phyloP scores from a whole-genome alignment of 1,140 invertebrate genomes.

The Amphibalanus amphitrite region DNA sequence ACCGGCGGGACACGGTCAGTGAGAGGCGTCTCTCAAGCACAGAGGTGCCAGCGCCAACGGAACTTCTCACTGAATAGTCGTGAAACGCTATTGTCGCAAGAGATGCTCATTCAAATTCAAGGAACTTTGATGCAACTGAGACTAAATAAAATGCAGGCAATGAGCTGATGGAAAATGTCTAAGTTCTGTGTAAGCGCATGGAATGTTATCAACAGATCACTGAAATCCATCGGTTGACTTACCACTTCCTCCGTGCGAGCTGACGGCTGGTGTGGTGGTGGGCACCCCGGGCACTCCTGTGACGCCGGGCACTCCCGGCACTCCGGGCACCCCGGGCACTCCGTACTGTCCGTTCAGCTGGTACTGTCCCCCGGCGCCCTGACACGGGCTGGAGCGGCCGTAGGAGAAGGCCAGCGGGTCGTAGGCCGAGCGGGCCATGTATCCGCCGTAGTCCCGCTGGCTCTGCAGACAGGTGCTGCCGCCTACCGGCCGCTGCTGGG shows the following conservation, averaged over 20 bases:
- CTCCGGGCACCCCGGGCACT: too few species aligned
- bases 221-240: background rate
- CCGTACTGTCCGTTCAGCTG: background rate
- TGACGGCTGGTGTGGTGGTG: too few species aligned
- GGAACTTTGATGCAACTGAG: background rate
- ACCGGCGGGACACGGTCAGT: background rate
- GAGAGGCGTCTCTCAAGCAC: background rate
- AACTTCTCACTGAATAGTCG: background rate
- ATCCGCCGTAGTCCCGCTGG: slow-evolving; percentile 14
- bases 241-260: background rate
- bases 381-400: slow-evolving; percentile 8
- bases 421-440: slow-evolving; percentile 13
- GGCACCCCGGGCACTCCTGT: too few species aligned
- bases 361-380: background rate
- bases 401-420: slow-evolving; percentile 13
- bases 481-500: background rate
- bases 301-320: too few species aligned
- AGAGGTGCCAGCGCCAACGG: background rate
- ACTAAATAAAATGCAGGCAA: too few species aligned
- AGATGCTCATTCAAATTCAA: background rate
- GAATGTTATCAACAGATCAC: too few species aligned
- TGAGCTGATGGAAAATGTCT: too few species aligned
- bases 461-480: background rate
- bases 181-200: too few species aligned
- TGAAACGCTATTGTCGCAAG: background rate